Conservation (phyloP, 2,888 invertebrate genomes). For the Mantis religiosa region DNA sequence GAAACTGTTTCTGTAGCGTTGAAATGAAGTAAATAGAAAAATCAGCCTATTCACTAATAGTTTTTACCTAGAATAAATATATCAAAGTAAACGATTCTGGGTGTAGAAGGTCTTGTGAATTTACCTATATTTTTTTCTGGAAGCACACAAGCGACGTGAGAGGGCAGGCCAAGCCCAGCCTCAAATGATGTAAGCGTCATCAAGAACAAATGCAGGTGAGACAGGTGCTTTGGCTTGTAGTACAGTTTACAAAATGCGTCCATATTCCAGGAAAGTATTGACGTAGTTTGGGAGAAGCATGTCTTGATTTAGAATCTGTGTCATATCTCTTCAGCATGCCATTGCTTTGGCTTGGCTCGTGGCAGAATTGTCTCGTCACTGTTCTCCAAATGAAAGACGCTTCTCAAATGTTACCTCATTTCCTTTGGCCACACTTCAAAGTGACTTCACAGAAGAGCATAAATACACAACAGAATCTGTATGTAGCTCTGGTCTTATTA, state of each 20-base stretch:
- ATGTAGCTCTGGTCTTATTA: too few species aligned
- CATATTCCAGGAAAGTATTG: neutral
- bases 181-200: neutral
- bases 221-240: neutral
- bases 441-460: too few species aligned
- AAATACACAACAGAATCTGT: too few species aligned
- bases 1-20: too few species aligned
- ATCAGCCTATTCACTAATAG: too few species aligned
- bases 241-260: neutral
- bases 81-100: too few species aligned
- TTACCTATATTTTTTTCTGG: too few species aligned
- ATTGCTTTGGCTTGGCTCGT: neutral
- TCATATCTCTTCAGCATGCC: neutral
- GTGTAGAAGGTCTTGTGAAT: too few species aligned
- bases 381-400: neutral
- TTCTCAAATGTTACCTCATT: neutral
- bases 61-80: too few species aligned
- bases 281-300: neutral
- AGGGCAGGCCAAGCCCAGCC: neutral
- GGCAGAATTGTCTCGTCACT: neutral
- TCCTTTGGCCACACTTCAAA: neutral
- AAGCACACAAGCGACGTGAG: neutral
- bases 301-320: neutral
- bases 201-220: neutral
- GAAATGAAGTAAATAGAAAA: too few species aligned